phyloP scores from a whole-genome alignment of 2,797 vertebrate species.

The Sebastes diploproa region DNA sequence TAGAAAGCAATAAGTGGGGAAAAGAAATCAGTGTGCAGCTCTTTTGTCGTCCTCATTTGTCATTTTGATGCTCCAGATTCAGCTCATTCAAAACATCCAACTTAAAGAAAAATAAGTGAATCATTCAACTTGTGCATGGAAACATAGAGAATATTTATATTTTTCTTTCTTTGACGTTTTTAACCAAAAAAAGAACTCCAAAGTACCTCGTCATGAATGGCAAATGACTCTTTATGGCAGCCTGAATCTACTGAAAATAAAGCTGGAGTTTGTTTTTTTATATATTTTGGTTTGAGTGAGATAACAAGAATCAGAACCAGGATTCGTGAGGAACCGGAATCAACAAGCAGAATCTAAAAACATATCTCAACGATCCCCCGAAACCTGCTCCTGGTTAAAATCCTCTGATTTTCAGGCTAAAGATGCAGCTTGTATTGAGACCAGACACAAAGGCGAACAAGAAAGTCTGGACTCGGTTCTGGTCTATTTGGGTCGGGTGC shows the following conservation, averaged over 20 bases:
- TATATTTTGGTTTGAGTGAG: neutral
- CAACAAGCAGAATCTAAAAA: neutral
- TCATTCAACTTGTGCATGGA: neutral
- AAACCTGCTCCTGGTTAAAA: neutral
- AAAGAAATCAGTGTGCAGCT: neutral
- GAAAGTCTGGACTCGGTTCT: neutral
- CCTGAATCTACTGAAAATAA: neutral
- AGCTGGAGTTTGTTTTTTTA: neutral
- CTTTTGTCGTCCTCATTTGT: neutral
- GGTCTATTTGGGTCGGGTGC: neutral
- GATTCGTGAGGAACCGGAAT: neutral
- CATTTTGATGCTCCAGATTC: neutral
- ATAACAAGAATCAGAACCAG: neutral
- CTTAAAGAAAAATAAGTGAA: neutral
- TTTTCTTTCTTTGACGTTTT: neutral
- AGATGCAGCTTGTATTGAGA: neutral
- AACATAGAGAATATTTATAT: neutral
- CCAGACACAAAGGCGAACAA: neutral
- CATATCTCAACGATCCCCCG: neutral
- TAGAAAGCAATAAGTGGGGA: constrained; percentile 30
- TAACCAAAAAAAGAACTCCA: neutral
- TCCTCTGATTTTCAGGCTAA: neutral
- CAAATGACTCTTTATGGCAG: neutral
- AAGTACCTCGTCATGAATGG: neutral
- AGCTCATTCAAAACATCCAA: neutral